Conservation (phyloP, 2,113 vertebrate genomes). For the Hassar affinis region DNA sequence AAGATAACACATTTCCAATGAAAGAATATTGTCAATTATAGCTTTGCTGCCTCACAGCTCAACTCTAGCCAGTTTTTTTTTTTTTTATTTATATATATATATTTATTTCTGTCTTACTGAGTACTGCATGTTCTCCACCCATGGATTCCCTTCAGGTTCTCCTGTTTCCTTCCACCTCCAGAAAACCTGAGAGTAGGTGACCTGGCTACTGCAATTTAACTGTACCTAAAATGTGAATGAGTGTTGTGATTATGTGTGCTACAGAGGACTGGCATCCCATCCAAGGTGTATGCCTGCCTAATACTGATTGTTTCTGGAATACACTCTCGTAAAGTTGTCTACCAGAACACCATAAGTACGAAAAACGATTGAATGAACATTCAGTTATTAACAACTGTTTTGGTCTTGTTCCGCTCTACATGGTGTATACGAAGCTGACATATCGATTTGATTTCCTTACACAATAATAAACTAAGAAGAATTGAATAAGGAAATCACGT, state of each 20-base stretch:
- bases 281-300: background rate
- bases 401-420: background rate
- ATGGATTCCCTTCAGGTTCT: background rate
- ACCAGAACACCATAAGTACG: background rate
- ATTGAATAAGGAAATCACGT: slow-evolving; percentile 8
- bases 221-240: background rate
- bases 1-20: background rate
- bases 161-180: background rate
- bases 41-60: background rate
- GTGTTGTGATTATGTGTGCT: background rate
- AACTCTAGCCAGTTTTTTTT: background rate
- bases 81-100: no score
- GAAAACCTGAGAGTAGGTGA: background rate
- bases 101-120: background rate
- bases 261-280: background rate
- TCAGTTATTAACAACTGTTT: background rate
- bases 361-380: background rate
- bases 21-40: background rate
- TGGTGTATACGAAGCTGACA: background rate
- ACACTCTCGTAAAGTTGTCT: background rate
- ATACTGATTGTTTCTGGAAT: background rate
- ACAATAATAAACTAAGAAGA: background rate
- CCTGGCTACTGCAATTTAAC: background rate
- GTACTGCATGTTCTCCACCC: background rate
- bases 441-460: slow-evolving; percentile 5